These are phyloP conservation scores for Hanleya hanleyi DNA, from an alignment of 2,888 invertebrate species.

Conservation along the genomic window DNA sequence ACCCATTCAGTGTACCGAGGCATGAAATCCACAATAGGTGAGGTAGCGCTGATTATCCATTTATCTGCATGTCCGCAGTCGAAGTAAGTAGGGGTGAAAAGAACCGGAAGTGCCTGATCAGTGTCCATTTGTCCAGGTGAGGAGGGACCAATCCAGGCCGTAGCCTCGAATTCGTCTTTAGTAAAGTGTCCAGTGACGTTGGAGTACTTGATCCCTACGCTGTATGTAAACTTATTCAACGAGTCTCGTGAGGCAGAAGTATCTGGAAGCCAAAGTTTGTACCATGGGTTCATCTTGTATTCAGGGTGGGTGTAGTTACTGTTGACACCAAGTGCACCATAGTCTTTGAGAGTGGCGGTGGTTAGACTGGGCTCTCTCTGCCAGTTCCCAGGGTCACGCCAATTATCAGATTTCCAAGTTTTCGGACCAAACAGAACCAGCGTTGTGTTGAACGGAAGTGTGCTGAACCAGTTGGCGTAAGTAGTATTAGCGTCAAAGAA, in stretches of 20 bases:
- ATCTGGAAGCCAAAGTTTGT: slow-evolving; percentile 39
- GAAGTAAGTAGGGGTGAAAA: slow-evolving; percentile 95
- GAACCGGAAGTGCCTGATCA: slow-evolving; percentile 83
- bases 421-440: slow-evolving; percentile 94
- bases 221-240: slow-evolving; percentile 45
- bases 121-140: slow-evolving; percentile 70
- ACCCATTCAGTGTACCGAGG: slow-evolving; percentile 76
- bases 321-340: slow-evolving; percentile 83
- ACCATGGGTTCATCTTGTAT: slow-evolving; percentile 47
- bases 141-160: slow-evolving; percentile 64
- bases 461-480: slow-evolving; percentile 91
- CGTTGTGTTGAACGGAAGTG: slow-evolving; percentile 87
- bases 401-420: slow-evolving; percentile 78
- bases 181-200: slow-evolving; percentile 61
- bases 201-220: slow-evolving; percentile 61
- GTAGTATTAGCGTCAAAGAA: slow-evolving; percentile 95
- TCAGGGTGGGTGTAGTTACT: slow-evolving; percentile 84
- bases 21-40: slow-evolving; percentile 96
- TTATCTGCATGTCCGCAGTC: slow-evolving; percentile 96
- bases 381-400: slow-evolving; percentile 88
- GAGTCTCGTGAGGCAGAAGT: slow-evolving; percentile 6
- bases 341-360: slow-evolving; percentile 79
- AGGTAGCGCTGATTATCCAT: slow-evolving; percentile 95
- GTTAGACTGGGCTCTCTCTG: slow-evolving; percentile 95
- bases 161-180: slow-evolving; percentile 45